These are phyloP conservation scores for Scortum barcoo DNA, from an alignment of 2,113 vertebrate species.

Conservation along the genomic window DNA sequence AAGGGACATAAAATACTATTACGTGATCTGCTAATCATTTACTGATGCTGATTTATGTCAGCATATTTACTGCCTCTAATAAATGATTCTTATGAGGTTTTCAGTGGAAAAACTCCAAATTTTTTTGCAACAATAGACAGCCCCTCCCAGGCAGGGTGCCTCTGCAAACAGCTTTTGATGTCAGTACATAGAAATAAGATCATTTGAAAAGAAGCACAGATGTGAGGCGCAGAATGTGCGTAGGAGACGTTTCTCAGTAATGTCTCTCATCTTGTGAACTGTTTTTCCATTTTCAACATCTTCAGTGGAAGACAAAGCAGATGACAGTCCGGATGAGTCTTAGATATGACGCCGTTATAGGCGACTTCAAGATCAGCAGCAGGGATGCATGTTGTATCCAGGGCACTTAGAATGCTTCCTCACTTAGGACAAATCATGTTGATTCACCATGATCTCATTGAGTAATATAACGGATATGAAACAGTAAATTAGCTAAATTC, in stretches of 20 bases:
- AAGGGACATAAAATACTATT: background rate
- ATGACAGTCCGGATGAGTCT: background rate
- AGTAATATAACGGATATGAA: background rate
- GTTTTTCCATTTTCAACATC: background rate
- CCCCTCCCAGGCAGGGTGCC: background rate
- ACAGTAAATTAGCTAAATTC: slow-evolving; percentile 25
- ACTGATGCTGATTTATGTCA: background rate
- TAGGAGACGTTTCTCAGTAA: background rate
- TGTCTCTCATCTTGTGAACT: background rate
- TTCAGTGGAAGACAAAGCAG: background rate
- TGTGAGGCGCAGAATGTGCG: background rate
- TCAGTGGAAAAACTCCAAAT: background rate
- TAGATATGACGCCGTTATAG: background rate
- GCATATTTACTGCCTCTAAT: background rate
- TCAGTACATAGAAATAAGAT: background rate
- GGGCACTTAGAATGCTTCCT: no score
- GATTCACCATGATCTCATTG: slow-evolving; percentile 50
- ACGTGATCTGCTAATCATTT: background rate
- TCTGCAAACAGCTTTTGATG: background rate
- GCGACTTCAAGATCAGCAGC: slow-evolving; percentile 10
- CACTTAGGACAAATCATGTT: slow-evolving; percentile 26
- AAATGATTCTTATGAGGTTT: background rate
- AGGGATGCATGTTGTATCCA: background rate
- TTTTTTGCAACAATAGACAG: background rate
- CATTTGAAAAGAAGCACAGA: slow-evolving; percentile 5